A percentile compares a stretch with the other conserved stretches of the same genome.
Evolutionary conservation across 2,113 vertebrate species (phyloP).

Genomic region (Pyrgilauda ruficollis): DNA sequence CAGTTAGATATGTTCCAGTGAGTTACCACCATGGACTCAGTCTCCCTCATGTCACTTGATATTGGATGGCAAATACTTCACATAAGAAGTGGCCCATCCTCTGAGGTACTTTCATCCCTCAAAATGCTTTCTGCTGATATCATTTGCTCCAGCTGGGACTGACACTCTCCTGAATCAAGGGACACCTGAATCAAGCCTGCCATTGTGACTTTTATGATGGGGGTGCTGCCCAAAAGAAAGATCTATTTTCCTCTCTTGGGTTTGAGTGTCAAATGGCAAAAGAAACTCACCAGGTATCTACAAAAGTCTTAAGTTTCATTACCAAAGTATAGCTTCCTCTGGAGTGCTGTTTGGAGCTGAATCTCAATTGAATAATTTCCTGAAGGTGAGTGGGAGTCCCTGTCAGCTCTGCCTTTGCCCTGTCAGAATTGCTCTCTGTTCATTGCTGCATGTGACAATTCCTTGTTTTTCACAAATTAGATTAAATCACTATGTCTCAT

Average conservation of each 20-base stretch:
- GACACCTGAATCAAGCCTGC: background rate
- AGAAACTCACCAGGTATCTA: background rate
- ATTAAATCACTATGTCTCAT: background rate
- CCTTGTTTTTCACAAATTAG: slow-evolving; percentile 1
- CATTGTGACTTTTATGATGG: background rate
- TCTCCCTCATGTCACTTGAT: background rate
- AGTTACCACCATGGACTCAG: background rate
- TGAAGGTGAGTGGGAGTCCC: background rate
- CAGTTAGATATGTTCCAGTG: background rate
- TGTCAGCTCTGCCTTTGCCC: background rate
- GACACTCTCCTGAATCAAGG: background rate
- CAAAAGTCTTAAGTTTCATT: background rate
- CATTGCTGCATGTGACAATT: background rate
- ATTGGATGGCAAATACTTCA: background rate
- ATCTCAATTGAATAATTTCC: background rate
- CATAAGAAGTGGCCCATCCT: background rate
- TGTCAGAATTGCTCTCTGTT: background rate
- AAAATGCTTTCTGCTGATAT: background rate
- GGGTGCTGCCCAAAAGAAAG: background rate
- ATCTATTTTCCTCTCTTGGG: background rate
- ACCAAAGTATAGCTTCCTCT: background rate
- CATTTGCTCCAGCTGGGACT: background rate
- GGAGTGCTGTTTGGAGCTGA: background rate
- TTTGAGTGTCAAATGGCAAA: background rate
- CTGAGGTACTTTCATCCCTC: background rate